phyloP scores from a whole-genome alignment of 2,888 invertebrate species.

The Punctoribates punctum region DNA sequence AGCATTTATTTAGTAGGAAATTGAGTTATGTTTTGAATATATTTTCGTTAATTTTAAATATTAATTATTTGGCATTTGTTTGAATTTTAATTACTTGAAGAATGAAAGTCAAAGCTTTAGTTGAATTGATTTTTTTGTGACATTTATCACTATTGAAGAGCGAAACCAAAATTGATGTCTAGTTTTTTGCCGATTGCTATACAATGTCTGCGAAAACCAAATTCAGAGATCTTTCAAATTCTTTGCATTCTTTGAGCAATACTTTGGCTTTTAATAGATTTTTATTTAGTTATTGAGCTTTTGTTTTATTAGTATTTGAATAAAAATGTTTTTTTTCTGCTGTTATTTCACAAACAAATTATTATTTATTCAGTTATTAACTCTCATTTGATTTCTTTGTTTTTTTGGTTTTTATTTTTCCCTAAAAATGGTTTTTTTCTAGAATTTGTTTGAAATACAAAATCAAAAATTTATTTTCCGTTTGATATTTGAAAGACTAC shows the following conservation, averaged over 20 bases:
- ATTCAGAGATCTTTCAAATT: slow-evolving; percentile 5
- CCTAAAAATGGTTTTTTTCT: neutral
- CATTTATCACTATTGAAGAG: neutral
- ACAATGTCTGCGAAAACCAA: neutral
- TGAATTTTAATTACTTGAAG: neutral
- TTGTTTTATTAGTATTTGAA: neutral
- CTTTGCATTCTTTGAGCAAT: slow-evolving; percentile 9
- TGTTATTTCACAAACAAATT: neutral
- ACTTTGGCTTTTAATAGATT: neutral
- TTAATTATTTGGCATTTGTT: slow-evolving; percentile 19
- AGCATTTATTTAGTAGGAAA: neutral
- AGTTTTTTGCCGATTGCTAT: slow-evolving; percentile 11
- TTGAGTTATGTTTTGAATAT: neutral
- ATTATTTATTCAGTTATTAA: neutral
- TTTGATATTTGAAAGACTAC: neutral
- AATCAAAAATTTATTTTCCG: neutral
- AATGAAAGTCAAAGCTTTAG: slow-evolving; percentile 15
- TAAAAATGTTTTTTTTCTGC: neutral
- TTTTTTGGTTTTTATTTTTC: neutral
- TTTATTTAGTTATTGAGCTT: neutral
- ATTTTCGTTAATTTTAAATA: neutral
- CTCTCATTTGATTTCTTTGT: neutral
- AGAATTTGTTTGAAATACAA: neutral
- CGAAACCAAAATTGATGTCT: slow-evolving; percentile 30
- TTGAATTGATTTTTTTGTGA: neutral